Evolutionary conservation across 2,113 vertebrate genomes (phyloP), one percentile per base, ranked within the genome.

Genomic region (Pelecanus crispus): DNA sequence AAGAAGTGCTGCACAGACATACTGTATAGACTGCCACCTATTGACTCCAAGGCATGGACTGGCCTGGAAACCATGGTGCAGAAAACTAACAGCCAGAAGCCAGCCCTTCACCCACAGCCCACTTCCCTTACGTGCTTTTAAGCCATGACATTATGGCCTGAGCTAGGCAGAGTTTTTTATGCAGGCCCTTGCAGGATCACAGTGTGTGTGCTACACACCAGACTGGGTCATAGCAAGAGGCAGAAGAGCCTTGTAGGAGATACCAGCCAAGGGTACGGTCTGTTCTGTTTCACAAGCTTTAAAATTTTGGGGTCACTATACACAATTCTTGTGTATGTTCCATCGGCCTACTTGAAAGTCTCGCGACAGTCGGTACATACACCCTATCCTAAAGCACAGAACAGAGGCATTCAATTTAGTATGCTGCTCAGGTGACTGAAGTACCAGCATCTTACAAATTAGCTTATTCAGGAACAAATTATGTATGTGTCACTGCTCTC

Each of bases 391-490:
- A 77, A 68, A 56, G 22, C 53, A 75, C 31, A 84, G 25, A 93
- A 63, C n/a, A 49, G 78, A 81, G 34, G 16, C 38, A 31, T 72
- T 72, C 53, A 25, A 26, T 25, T 94, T 36, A 50, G 42, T 29
- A 92, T 65, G 91, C 80, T 72, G 38, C 65, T 90, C 83, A 71
- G 52, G 65, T 81, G 52, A 74, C 55, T 58, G 38, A 73, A 78
- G 38, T 70, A 84, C 7, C 44, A 85, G 36, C 17, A 2, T 65
- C 74, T 85, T 62, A 82, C 49, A 62, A 91, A 96, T 82, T 2
- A 84, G 73, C 70, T 89, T 85, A 52, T 85, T 82, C 83, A 73
- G 70, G 83, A 95, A 90, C 49, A 95, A 94, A 95, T 91, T 85
- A 85, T 49, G 17, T n/a, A 81, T 36, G 59, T 71, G 58, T 62